Evolutionary conservation across 2,113 vertebrate genomes (phyloP).

Genomic region (Acinonyx jubatus): DNA sequence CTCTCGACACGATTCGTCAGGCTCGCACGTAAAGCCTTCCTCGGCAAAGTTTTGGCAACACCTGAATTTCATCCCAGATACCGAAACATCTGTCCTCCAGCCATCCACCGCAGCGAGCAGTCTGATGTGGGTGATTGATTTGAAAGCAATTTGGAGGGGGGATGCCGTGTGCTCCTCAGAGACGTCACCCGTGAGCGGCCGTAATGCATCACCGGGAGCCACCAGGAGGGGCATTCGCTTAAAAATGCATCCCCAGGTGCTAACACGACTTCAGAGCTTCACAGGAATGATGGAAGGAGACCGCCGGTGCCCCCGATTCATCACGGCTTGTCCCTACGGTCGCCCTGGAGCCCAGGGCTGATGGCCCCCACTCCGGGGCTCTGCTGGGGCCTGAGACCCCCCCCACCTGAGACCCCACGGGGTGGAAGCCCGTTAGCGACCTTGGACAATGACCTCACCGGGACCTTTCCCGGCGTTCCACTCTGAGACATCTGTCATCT

Average conservation of each 20-base stretch:
- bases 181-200: slow-evolving; percentile 69
- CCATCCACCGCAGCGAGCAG: slow-evolving; percentile 68
- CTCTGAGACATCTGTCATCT: neutral
- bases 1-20: slow-evolving; percentile 60
- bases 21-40: slow-evolving; percentile 53
- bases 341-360: neutral
- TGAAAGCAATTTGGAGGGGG: slow-evolving; percentile 81
- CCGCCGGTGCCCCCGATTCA: rapidly evolving
- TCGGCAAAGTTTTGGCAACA: slow-evolving; percentile 67
- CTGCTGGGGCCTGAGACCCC: too few relatives aligned
- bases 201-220: slow-evolving; percentile 68
- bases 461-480: rapidly evolving
- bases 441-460: rapidly evolving
- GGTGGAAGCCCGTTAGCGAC: rapidly evolving
- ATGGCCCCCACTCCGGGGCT: neutral
- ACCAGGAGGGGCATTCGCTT: slow-evolving; percentile 55
- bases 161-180: slow-evolving; percentile 73
- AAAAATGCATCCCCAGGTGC: neutral
- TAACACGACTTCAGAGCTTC: neutral
- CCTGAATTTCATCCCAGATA: slow-evolving; percentile 70
- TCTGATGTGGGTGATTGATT: slow-evolving; percentile 79
- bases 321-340: rapidly evolving
- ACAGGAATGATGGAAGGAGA: rapidly evolving
- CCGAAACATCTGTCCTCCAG: slow-evolving; percentile 78
- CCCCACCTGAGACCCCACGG: neutral